Base-by-base conservation (phyloP, 1,140 invertebrate species). In the Bradysia coprophila region DNA sequence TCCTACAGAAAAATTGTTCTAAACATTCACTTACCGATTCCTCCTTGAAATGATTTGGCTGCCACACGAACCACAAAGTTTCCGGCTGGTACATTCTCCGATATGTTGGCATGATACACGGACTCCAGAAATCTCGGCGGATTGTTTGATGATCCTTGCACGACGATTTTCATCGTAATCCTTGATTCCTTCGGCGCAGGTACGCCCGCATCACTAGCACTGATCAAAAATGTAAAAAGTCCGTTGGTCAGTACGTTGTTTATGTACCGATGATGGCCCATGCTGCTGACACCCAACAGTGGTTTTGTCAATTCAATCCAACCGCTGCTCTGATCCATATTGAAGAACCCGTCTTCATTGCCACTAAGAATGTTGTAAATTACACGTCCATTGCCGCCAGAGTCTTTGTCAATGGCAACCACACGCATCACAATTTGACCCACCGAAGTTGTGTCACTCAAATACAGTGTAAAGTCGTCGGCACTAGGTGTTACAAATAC, bases 321-420 rank as follows among this genome's bases (percentile, higher is more conserved):
- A 21, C 88, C 87, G 1, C 75, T 77, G 23, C 81, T 75, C 38
- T 78, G 72, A 46, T 85, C 80, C 18, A 95, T 68, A 8, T 72
- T 68, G 60, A 95, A 94, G 46, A 72, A 71, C 1, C 74, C 75
- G 21, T 80, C 74, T 36, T 85, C 78, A 56, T 95, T 93, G 28
- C 87, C 89, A 32, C 71, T 71, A 4, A 75, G 72, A 48, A 92
- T 81, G 18, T 75, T 71, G 53, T 94, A 96, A 0, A 76, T 81
- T 8, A 96, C 75, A 45, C 76, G 72, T 15, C 88, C 89, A 61
- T 93, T 92, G 34, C 88, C 79, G 21, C 77, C 79, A 0, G 75
- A 72, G 61, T 96, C 92, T 16, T 66, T 68, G 59, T 97, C 93
- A 1, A 80, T 65, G 1, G 92, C 92, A 21, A 94, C 70, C 3